Percentiles rank a stretch among this genome's conserved stretches.
phyloP scores from a whole-genome alignment of 2,113 vertebrate genomes.

The Struthidea cinerea region DNA sequence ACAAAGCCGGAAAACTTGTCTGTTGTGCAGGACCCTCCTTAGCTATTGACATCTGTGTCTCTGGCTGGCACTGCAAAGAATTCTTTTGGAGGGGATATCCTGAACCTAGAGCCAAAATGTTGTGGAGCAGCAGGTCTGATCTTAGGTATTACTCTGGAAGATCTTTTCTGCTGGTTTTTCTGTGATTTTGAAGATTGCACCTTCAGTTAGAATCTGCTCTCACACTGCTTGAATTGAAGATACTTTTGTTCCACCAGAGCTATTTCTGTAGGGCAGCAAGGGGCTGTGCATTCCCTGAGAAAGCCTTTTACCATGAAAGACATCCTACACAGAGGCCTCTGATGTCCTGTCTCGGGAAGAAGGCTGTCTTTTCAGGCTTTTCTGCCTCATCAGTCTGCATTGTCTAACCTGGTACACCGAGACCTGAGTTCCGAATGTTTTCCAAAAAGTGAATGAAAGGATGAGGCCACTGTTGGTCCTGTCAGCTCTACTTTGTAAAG shows the following conservation, averaged over 20 bases:
- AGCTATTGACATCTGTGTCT: neutral
- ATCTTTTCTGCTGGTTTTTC: neutral
- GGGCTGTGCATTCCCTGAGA: neutral
- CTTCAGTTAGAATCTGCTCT: neutral
- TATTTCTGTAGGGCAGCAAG: neutral
- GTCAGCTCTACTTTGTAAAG: neutral
- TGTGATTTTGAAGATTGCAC: neutral
- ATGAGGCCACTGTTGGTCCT: neutral
- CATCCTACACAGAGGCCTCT: neutral
- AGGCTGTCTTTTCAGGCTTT: slow-evolving; percentile 27
- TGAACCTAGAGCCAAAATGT: neutral
- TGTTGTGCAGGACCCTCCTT: neutral
- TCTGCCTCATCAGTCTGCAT: slow-evolving; percentile 40
- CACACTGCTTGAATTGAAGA: neutral
- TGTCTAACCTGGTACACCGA: neutral
- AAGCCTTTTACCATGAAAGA: neutral
- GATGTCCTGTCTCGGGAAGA: neutral
- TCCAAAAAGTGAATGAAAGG: neutral
- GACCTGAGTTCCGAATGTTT: neutral
- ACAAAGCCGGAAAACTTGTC: neutral
- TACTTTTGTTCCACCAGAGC: neutral
- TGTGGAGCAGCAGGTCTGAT: neutral
- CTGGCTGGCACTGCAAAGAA: neutral
- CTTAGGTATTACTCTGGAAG: neutral
- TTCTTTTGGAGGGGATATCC: neutral